Conservation (phyloP, 2,797 vertebrate species). For the Yasuhikotakia modesta region DNA sequence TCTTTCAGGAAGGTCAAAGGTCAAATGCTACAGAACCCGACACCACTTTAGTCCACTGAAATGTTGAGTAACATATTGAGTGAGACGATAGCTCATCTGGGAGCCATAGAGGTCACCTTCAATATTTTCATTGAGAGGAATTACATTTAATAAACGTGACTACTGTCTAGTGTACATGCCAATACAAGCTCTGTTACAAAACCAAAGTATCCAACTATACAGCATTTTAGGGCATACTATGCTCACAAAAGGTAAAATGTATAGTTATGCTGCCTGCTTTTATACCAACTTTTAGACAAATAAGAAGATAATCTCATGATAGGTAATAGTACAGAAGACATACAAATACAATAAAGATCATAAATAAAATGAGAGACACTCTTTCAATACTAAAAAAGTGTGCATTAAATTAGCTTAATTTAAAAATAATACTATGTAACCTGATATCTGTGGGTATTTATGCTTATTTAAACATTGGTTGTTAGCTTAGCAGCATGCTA, state of each 20-base stretch:
- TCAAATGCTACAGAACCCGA: constrained; percentile 69
- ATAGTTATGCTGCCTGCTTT: neutral
- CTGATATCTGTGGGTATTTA: neutral
- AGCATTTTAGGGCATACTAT: neutral
- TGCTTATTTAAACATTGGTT: neutral
- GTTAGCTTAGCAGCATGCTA: neutral
- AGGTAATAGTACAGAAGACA: no score
- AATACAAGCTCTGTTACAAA: neutral
- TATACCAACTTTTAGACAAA: neutral
- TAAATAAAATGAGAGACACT: neutral
- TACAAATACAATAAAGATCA: neutral
- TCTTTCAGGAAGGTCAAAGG: constrained; percentile 63
- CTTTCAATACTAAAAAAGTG: no score
- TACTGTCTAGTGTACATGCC: neutral
- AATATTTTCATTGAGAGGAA: constrained; percentile 58
- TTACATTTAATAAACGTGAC: constrained; percentile 15
- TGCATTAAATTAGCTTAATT: no score
- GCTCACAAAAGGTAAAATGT: neutral
- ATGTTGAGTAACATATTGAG: constrained; percentile 62
- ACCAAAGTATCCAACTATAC: neutral
- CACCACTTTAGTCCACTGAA: constrained; percentile 59
- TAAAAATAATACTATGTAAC: neutral
- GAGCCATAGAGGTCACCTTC: constrained; percentile 49
- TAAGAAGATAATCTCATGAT: neutral
- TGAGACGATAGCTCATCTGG: constrained; percentile 58